phyloP scores from a whole-genome alignment of 2,113 vertebrate species.

The Poeciliopsis prolifica region DNA sequence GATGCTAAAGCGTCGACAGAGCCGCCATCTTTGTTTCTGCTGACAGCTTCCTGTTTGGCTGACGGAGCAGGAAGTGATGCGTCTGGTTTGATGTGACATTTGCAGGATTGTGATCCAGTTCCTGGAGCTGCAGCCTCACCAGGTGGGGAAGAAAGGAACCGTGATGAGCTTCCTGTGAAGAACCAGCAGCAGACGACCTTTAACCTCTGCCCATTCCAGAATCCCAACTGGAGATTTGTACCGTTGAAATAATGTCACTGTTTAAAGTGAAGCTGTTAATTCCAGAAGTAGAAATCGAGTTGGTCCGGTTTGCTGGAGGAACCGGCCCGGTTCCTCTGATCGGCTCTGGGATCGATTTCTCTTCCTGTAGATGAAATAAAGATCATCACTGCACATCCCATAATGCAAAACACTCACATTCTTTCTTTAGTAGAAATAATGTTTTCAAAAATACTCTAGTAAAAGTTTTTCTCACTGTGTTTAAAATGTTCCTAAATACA shows the following conservation, averaged over 20 bases:
- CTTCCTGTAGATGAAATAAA: constrained; percentile 2
- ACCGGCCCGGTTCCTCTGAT: not conserved
- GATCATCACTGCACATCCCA: not conserved
- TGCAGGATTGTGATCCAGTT: constrained; percentile 85
- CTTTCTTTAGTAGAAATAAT: no score
- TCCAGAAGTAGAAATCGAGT: not conserved
- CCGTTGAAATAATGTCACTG: no score
- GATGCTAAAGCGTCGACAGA: no score
- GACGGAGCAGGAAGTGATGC: not conserved
- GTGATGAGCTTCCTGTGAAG: constrained; percentile 88
- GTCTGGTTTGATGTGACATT: constrained; percentile 3
- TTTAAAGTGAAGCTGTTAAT: not conserved
- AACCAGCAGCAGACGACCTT: not conserved
- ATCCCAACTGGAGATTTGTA: no score
- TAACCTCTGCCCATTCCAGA: not conserved
- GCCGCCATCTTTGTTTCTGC: not conserved
- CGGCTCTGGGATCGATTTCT: not conserved
- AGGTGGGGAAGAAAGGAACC: constrained; percentile 91
- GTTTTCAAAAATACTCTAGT: no score
- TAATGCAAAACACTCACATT: no score
- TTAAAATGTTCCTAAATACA: no score
- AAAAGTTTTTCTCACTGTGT: no score
- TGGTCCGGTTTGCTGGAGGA: not conserved
- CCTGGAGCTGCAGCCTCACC: constrained; percentile 85
- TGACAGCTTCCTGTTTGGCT: not conserved